Conservation (phyloP, 2,797 vertebrate species). For the Scleropages formosus region DNA sequence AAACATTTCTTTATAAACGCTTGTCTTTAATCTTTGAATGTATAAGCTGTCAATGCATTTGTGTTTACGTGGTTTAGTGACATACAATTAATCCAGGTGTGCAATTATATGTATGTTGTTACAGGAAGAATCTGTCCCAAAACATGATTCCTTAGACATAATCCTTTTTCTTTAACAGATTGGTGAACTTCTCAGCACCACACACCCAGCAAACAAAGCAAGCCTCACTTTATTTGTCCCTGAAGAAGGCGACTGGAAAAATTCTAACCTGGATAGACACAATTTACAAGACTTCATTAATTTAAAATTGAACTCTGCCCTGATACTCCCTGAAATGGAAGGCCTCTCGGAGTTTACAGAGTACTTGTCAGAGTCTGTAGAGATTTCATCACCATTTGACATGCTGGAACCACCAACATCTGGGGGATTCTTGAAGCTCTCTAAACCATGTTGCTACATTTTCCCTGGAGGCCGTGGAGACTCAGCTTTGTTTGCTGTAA, state of each 20-base stretch:
- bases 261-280: constrained; percentile 94
- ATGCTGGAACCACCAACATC: constrained; percentile 93
- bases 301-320: constrained; percentile 89
- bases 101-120: background rate
- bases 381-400: constrained; percentile 93
- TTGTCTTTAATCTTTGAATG: too few relatives aligned
- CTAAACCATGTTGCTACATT: constrained; percentile 97
- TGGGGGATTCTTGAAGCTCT: constrained; percentile 94
- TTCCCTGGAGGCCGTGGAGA: constrained; percentile 92
- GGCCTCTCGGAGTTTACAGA: constrained; percentile 97
- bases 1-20: too few relatives aligned
- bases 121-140: background rate
- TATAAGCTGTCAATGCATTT: background rate
- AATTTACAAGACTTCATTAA: constrained; percentile 97
- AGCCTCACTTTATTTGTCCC: constrained; percentile 90
- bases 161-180: constrained; percentile 68
- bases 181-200: constrained; percentile 91
- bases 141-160: constrained; percentile 5
- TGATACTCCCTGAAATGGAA: constrained; percentile 94
- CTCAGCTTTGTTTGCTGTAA: constrained; percentile 93
- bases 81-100: too few relatives aligned
- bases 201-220: constrained; percentile 95
- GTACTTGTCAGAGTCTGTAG: constrained; percentile 94
- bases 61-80: background rate
- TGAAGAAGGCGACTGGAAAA: constrained; percentile 96